Evolutionary conservation across 2,888 invertebrate genomes (phyloP).

Genomic region (Coelopa pilipes): DNA sequence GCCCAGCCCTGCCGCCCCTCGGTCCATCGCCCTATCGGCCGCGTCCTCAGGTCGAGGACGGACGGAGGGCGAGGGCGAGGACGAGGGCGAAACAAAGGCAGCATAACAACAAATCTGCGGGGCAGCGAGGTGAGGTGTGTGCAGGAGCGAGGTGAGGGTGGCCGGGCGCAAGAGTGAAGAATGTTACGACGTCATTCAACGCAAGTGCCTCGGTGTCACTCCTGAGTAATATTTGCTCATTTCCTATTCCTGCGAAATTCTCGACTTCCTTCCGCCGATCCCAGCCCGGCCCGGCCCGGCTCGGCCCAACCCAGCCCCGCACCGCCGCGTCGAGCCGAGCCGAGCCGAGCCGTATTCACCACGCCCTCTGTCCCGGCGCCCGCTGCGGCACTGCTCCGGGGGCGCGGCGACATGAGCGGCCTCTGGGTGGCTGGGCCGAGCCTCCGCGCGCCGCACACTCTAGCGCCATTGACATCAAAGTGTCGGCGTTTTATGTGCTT

Average conservation of each 20-base stretch:
- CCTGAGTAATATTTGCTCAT: constrained; percentile 27
- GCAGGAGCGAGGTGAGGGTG: too few species aligned
- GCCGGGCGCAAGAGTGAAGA: constrained; percentile 12
- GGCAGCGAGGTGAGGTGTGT: too few species aligned
- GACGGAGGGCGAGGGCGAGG: background rate
- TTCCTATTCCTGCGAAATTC: constrained; percentile 22
- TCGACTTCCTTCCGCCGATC: constrained; percentile 14
- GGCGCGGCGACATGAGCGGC: background rate
- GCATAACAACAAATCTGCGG: background rate
- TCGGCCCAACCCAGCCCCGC: too few species aligned
- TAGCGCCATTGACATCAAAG: constrained; percentile 26
- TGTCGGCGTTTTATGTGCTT: constrained; percentile 30
- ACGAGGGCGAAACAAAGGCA: background rate
- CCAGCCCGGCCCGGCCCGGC: too few species aligned
- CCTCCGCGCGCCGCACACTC: background rate
- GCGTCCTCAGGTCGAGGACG: too few species aligned
- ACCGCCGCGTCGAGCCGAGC: too few species aligned
- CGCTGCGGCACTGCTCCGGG: too few species aligned
- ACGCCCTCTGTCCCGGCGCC: too few species aligned
- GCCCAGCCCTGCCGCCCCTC: too few species aligned
- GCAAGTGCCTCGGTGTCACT: constrained; percentile 22
- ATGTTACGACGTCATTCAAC: constrained; percentile 29
- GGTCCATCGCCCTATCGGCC: too few species aligned
- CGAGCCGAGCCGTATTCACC: too few species aligned
- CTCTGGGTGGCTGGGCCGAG: background rate